Evolutionary conservation across 2,888 invertebrate species (phyloP), one percentile per base, ranked within the genome.

Genomic region (Atherix ibis): DNA sequence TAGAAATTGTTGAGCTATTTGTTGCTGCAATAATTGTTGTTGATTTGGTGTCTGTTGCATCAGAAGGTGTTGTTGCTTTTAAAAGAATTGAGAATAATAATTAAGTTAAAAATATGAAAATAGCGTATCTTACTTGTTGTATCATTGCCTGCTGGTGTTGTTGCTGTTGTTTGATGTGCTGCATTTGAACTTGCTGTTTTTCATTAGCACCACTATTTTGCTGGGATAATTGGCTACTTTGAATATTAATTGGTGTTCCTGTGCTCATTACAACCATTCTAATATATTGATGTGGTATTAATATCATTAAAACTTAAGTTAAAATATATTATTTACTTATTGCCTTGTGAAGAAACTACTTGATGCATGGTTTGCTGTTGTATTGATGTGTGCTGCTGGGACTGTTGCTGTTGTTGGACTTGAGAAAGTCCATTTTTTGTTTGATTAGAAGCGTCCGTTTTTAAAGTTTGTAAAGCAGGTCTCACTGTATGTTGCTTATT

Each of bases 401-500:
- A 62, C 49, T 46, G 60, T 17, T 52, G 51, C 18, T 39, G 42
- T 18, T 39, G 43, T 39, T 54, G 55, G 14, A 43, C 41, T 16
- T 40, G 41, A 32, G 36, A 18, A 18, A 34, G 32, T 8, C 22
- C 41, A 3, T 35, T 18, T 37, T 43, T 42, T 13, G 77, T 77
- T 51, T 78, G 78, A 56, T 78, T 81, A 5, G 78, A 76, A 2
- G 76, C 78, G 50, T 78, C 80, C 41, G 52, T 49, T 50, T 64
- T 63, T 42, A 73, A 57, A 36, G 57, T 58, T 31, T 66, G 62
- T 39, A 80, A 71, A 15, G 80, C 78, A n/a, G 81, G 79, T 37
- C 75, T 63, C 45, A 73, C 70, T 43, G 70, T 65, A 27, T 67
- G 63, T 27, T 75, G 74, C 56, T 84, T 84, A 33, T 76, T 77